Evolutionary conservation across 1,140 invertebrate genomes (phyloP).

Genomic region (Anoplolepis gracilipes): DNA sequence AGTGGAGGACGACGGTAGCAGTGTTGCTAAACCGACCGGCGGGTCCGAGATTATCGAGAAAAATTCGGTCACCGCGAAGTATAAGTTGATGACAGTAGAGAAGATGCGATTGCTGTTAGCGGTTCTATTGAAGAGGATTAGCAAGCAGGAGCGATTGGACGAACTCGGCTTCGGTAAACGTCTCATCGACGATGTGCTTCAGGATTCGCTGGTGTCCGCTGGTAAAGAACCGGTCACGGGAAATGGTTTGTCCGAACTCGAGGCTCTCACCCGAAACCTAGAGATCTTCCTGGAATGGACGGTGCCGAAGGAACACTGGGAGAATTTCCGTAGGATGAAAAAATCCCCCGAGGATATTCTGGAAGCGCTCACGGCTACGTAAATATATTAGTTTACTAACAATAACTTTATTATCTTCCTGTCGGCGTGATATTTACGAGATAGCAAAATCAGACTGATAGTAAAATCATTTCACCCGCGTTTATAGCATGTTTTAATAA

Average conservation of each 20-base stretch:
- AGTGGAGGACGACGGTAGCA: constrained; percentile 85
- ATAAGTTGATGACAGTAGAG: constrained; percentile 88
- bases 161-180: constrained; percentile 93
- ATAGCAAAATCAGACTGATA: not conserved
- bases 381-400: constrained; percentile 34
- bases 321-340: constrained; percentile 90
- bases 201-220: constrained; percentile 91
- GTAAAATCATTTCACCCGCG: not conserved
- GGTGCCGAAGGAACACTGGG: constrained; percentile 92
- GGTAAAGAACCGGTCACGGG: constrained; percentile 89
- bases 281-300: constrained; percentile 93
- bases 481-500: not conserved
- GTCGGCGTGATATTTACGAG: constrained; percentile 50
- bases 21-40: constrained; percentile 88
- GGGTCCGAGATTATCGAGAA: constrained; percentile 90
- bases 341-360: constrained; percentile 92
- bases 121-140: constrained; percentile 93
- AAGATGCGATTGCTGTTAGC: constrained; percentile 92
- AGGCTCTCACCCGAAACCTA: constrained; percentile 90
- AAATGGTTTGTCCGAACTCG: constrained; percentile 86
- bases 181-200: constrained; percentile 93
- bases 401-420: not conserved
- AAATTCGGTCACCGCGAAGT: constrained; percentile 64
- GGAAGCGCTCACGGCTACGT: constrained; percentile 89
- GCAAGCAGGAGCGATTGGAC: constrained; percentile 90